phyloP scores from a whole-genome alignment of 2,888 invertebrate species.

The Iphiclides podalirius region DNA sequence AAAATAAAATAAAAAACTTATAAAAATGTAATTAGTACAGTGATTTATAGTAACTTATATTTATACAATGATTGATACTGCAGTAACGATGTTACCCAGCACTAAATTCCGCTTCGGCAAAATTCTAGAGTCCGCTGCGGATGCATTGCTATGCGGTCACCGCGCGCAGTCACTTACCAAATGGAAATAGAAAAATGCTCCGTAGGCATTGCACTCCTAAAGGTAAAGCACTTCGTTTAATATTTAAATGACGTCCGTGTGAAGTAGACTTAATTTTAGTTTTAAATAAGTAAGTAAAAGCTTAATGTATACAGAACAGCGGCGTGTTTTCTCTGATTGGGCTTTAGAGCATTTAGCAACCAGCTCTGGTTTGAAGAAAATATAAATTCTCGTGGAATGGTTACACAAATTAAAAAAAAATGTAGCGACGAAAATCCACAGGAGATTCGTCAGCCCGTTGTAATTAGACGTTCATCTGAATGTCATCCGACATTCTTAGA shows the following conservation, averaged over 20 bases:
- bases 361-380: too few species aligned
- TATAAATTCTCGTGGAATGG: too few species aligned
- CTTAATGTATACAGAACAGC: too few species aligned
- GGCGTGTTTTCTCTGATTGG: neutral
- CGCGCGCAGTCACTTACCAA: neutral
- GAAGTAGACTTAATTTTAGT: neutral
- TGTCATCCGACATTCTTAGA: too few species aligned
- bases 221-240: neutral
- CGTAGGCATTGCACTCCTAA: neutral
- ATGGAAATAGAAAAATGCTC: neutral
- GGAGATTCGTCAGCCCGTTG: too few species aligned
- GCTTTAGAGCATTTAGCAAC: neutral
- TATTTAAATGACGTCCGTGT: neutral
- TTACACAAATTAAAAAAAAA: too few species aligned
- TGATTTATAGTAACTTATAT: too few species aligned
- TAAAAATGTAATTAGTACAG: too few species aligned
- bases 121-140: constrained; percentile 2
- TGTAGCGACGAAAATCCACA: too few species aligned
- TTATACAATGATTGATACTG: neutral
- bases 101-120: constrained; percentile 3
- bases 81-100: constrained; percentile 7
- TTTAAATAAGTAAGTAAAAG: neutral
- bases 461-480: too few species aligned
- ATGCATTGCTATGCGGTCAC: constrained; percentile 16
- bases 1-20: too few species aligned